Conservation (phyloP, 2,113 vertebrate genomes). For the Leptobrachium leishanense region DNA sequence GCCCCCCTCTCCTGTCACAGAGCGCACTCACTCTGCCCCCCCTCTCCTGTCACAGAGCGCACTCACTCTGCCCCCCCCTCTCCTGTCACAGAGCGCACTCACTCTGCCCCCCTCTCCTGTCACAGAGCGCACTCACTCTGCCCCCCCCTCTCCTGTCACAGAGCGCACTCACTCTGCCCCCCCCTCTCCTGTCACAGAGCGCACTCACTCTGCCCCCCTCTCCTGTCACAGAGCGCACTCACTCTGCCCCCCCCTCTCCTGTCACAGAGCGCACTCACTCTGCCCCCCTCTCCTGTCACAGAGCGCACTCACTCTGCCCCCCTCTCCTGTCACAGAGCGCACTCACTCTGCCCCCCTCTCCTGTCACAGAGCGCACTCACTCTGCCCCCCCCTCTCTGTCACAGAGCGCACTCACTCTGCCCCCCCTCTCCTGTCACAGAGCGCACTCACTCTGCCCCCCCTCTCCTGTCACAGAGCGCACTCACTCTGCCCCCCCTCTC, state of each 20-base stretch:
- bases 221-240: background rate
- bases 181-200: background rate
- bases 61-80: background rate
- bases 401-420: background rate
- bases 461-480: no score
- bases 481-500: no score
- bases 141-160: background rate
- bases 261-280: background rate
- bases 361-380: no score
- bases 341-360: no score
- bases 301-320: no score
- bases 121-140: background rate
- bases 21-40: background rate
- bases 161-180: background rate
- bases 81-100: background rate
- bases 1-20: background rate
- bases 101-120: background rate
- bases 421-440: background rate
- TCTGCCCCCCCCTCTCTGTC: background rate
- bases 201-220: background rate
- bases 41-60: background rate
- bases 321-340: no score
- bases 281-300: background rate
- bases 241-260: background rate
- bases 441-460: no score